These are phyloP conservation scores for Acrocephalus scirpaceus DNA, from an alignment of 2,797 vertebrate species.

Conservation along the genomic window DNA sequence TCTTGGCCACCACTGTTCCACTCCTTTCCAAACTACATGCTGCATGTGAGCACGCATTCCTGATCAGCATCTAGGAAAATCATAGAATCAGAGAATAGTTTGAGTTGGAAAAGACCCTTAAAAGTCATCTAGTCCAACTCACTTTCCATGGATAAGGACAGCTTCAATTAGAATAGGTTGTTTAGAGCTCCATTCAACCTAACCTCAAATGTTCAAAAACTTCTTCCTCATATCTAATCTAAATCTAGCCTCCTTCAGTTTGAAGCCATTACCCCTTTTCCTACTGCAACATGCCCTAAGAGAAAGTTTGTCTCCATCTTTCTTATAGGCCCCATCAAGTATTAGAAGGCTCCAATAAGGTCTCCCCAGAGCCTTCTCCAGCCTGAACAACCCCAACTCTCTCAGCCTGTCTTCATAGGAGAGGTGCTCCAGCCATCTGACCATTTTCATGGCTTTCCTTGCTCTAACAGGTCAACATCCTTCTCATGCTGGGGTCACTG, in stretches of 20 bases:
- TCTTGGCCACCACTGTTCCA: neutral
- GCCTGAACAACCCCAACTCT: neutral
- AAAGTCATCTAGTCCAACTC: neutral
- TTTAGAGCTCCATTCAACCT: neutral
- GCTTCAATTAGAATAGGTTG: neutral
- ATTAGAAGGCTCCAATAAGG: neutral
- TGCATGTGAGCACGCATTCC: neutral
- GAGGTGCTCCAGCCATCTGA: neutral
- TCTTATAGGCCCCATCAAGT: neutral
- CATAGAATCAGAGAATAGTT: neutral
- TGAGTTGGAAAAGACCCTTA: neutral
- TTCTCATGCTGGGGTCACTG: rapidly evolving
- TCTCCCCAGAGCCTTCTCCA: neutral
- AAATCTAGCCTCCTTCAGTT: neutral
- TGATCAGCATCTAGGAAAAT: neutral
- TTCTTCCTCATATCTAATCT: neutral
- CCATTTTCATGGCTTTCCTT: neutral
- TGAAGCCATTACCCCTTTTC: neutral
- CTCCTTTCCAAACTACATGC: neutral
- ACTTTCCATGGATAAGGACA: neutral
- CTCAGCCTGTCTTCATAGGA: neutral
- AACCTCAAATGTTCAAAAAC: neutral
- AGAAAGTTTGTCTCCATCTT: neutral
- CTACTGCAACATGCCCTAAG: rapidly evolving
- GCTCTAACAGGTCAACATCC: neutral